phyloP scores from a whole-genome alignment of 92 coral and sea anemone genomes.

The Actinernus sp. region DNA sequence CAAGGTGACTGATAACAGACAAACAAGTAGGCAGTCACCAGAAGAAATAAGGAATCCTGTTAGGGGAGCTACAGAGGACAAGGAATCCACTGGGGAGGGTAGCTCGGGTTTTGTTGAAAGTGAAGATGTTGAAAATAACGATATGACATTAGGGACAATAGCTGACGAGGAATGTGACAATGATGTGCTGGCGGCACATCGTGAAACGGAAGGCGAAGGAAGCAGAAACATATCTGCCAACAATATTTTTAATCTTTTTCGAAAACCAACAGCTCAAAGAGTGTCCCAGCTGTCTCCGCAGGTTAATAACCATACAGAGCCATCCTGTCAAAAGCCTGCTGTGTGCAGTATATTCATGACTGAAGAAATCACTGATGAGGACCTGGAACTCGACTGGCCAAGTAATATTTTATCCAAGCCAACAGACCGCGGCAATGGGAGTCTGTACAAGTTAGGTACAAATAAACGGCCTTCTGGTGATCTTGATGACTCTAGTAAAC shows the following conservation, averaged over 20 bases:
- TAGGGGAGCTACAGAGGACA: no score
- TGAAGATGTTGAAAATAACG: background rate
- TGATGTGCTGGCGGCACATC: background rate
- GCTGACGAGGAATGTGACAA: background rate
- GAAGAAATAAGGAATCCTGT: no score
- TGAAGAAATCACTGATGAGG: conserved; percentile 74
- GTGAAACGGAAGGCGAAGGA: background rate
- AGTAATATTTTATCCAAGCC: no score
- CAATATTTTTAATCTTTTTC: background rate
- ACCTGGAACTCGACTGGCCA: conserved; percentile 82
- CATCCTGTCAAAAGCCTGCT: background rate
- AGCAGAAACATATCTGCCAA: background rate
- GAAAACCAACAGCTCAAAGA: conserved; percentile 10
- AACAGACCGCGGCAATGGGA: no score
- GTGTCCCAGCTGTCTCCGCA: background rate
- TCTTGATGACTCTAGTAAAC: no score
- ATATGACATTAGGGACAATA: background rate
- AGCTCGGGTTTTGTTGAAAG: no score
- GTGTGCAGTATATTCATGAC: conserved; percentile 60
- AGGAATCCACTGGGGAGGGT: no score
- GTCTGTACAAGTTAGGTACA: no score
- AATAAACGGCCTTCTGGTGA: no score
- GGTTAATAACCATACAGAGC: background rate
- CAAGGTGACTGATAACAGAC: background rate
- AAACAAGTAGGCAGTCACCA: no score